Evolutionary conservation across 2,797 vertebrate species (phyloP).

Genomic region (Xenopus petersii): DNA sequence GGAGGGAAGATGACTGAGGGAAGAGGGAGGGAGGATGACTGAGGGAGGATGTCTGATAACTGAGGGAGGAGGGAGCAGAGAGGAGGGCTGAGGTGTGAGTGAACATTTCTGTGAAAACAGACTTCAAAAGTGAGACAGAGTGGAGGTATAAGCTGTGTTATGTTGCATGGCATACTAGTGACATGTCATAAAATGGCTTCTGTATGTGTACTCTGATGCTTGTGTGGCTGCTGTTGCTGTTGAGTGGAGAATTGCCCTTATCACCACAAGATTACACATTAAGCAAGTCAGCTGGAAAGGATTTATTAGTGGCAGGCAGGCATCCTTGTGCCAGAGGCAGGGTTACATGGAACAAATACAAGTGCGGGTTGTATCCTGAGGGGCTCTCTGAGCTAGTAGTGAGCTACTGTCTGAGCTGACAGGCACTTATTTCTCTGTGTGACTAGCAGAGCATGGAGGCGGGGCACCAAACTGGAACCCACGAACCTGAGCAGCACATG

Average conservation of each 20-base stretch:
- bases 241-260: conserved; percentile 1
- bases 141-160: no score
- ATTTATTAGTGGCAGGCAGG: conserved; percentile 1
- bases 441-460: conserved; percentile 14
- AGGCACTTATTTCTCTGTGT: neutral
- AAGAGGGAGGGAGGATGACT: no score
- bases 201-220: neutral
- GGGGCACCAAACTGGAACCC: conserved; percentile 27
- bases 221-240: neutral
- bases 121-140: no score
- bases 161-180: no score
- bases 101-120: no score
- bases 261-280: neutral
- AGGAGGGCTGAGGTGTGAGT: no score
- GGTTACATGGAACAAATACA: conserved; percentile 6
- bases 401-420: conserved; percentile 9
- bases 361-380: neutral
- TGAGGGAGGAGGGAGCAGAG: no score
- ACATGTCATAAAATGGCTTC: no score
- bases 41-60: no score
- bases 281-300: conserved; percentile 21
- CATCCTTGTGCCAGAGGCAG: conserved; percentile 12
- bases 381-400: neutral
- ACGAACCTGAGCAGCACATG: conserved; percentile 5
- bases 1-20: no score